phyloP scores from a whole-genome alignment of 2,797 vertebrate species.

The Sciaenops ocellatus region DNA sequence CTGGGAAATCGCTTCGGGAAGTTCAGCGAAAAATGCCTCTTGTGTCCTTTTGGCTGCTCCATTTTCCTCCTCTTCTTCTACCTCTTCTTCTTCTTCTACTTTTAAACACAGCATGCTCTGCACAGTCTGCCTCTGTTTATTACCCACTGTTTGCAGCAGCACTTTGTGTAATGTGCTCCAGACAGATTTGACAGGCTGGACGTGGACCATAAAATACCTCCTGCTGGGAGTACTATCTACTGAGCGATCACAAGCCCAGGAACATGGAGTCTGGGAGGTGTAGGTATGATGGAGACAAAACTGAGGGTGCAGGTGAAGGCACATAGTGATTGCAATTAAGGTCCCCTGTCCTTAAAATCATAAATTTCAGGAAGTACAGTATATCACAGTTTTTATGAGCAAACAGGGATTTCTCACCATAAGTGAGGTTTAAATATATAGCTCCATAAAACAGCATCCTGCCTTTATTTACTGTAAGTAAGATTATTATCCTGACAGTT shows the following conservation, averaged over 20 bases:
- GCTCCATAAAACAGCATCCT: conserved; percentile 5
- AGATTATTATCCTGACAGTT: conserved; percentile 12
- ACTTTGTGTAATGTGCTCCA: conserved; percentile 70
- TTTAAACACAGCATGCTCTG: conserved; percentile 49
- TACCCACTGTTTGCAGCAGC: conserved; percentile 69
- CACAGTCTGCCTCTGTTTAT: conserved; percentile 67
- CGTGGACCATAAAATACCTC: conserved; percentile 67
- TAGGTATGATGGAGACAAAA: conserved; percentile 15
- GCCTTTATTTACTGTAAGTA: conserved; percentile 6
- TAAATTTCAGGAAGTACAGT: conserved; percentile 8
- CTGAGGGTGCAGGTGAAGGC: conserved; percentile 1
- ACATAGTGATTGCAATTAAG: conserved; percentile 34
- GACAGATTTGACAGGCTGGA: conserved; percentile 70
- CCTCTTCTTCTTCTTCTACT: conserved; percentile 39
- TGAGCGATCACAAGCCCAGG: conserved; percentile 52
- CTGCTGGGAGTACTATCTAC: conserved; percentile 51
- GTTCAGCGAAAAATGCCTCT: conserved; percentile 66
- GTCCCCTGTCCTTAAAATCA: conserved; percentile 30
- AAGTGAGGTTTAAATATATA: conserved; percentile 22
- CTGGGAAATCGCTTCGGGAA: conserved; percentile 49
- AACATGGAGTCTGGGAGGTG: conserved; percentile 37
- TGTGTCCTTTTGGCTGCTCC: conserved; percentile 68
- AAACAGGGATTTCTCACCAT: not conserved
- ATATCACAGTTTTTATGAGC: not conserved
- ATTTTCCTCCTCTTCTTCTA: conserved; percentile 58